phyloP scores from a whole-genome alignment of 1,140 invertebrate genomes.

The Eumaeus atala region DNA sequence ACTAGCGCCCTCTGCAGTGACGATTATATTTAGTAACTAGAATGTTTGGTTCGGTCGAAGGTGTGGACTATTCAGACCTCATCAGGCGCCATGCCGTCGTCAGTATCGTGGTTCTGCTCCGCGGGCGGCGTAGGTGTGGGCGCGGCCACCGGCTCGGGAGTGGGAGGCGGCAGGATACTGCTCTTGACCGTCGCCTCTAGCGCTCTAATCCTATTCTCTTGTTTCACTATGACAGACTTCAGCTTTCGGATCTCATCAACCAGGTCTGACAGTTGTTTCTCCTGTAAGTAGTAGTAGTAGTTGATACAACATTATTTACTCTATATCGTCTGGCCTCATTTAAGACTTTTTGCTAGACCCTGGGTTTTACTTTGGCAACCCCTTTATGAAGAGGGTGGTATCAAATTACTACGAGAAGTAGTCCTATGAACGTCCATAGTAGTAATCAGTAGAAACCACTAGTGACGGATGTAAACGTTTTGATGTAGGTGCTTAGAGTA shows the following conservation, averaged over 20 bases:
- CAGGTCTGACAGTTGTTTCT: conserved; percentile 73
- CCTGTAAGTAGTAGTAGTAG: too few species aligned
- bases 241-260: conserved; percentile 87
- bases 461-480: too few species aligned
- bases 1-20: too few species aligned
- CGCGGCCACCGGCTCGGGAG: conserved; percentile 24
- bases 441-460: too few species aligned
- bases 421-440: too few species aligned
- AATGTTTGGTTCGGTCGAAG: not conserved
- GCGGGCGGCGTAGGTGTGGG: conserved; percentile 32
- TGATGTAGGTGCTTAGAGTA: too few species aligned
- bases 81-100: conserved; percentile 64
- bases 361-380: not conserved
- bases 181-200: conserved; percentile 68
- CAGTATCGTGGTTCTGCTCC: conserved; percentile 53
- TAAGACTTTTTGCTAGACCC: too few species aligned
- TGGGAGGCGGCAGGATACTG: conserved; percentile 23
- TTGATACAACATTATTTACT: too few species aligned
- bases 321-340: too few species aligned
- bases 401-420: too few species aligned
- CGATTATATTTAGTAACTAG: too few species aligned
- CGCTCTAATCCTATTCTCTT: conserved; percentile 86
- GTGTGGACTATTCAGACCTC: conserved; percentile 51
- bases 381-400: too few species aligned
- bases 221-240: conserved; percentile 94